These are phyloP conservation scores for Porites rus DNA, from an alignment of 92 coral and sea anemone genomes.

Conservation along the genomic window DNA sequence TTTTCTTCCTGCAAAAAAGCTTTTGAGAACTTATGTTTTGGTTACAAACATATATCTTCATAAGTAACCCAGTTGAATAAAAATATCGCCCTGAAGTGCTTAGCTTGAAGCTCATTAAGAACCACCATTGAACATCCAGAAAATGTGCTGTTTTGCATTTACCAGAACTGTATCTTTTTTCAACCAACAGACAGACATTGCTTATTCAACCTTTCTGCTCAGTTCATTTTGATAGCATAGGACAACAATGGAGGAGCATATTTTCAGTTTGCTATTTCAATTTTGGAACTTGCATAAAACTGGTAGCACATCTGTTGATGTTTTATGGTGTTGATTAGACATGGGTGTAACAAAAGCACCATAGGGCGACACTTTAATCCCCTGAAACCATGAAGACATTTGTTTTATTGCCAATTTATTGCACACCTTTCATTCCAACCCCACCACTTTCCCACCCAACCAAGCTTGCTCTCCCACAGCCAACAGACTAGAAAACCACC, in stretches of 20 bases:
- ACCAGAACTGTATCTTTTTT: background rate
- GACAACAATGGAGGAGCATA: background rate
- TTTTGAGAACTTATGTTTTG: background rate
- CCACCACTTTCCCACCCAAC: constrained; percentile 27
- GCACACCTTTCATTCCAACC: constrained; percentile 28
- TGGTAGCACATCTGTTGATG: constrained; percentile 6
- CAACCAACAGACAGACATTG: background rate
- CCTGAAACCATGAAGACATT: constrained; percentile 11
- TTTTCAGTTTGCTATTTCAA: too few species aligned
- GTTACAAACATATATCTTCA: background rate
- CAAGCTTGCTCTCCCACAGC: background rate
- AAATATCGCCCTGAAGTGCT: constrained; percentile 4
- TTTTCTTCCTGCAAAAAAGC: background rate
- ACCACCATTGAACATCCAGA: background rate
- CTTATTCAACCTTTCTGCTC: background rate
- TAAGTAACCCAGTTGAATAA: background rate
- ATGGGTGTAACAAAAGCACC: constrained; percentile 9
- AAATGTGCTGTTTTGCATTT: background rate
- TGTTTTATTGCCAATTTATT: background rate
- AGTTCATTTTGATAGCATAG: background rate
- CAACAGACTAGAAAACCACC: background rate
- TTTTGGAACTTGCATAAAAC: background rate
- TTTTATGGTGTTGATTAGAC: too few species aligned
- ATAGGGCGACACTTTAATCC: background rate
- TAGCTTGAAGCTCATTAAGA: background rate